Evolutionary conservation across 2,888 invertebrate species (phyloP).

Genomic region (Cecidostiba fungosa): DNA sequence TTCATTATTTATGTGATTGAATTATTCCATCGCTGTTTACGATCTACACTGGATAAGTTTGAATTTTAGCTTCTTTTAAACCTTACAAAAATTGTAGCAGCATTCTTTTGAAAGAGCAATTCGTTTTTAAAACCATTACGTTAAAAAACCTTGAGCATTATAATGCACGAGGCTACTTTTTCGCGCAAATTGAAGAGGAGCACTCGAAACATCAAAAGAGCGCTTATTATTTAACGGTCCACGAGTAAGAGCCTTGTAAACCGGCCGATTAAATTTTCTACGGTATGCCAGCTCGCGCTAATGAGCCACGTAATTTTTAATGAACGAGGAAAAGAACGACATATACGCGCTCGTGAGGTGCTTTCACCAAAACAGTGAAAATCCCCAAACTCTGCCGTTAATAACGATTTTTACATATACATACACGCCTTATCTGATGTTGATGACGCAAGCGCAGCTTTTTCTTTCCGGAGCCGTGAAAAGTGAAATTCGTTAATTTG

Average conservation of each 20-base stretch:
- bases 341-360: not conserved
- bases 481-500: conserved; percentile 2
- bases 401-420: not conserved
- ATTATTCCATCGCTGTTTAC: no score
- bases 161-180: no score
- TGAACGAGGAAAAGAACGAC: not conserved
- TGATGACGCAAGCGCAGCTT: not conserved
- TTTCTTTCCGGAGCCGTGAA: not conserved
- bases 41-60: no score
- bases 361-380: not conserved
- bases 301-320: conserved; percentile 4
- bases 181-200: no score
- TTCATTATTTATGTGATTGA: no score
- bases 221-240: no score
- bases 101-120: no score
- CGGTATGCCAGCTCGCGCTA: not conserved
- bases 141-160: no score
- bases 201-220: no score
- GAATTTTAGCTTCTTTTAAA: no score
- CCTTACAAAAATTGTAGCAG: no score
- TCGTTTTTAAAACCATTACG: no score
- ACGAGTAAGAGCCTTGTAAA: not conserved
- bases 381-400: not conserved
- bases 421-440: not conserved
- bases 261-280: not conserved